Base-by-base conservation (phyloP, 2,113 vertebrate species). In the Psammodynastes pulverulentus region DNA sequence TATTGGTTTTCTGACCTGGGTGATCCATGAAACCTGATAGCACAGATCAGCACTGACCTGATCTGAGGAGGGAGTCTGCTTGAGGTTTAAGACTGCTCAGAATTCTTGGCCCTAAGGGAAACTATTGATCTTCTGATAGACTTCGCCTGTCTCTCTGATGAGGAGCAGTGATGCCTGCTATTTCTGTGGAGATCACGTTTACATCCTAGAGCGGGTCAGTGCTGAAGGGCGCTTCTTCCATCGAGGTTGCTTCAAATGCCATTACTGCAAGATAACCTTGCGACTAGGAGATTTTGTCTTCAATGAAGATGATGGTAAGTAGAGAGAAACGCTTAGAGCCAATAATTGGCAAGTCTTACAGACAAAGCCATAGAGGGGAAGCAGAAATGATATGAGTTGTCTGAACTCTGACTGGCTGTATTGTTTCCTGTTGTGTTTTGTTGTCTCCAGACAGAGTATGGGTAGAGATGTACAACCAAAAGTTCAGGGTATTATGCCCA, bases 221-320 rank as follows among this genome's bases (percentile, higher is more conserved):
- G 98, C 98, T 0, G 97, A 99, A 52, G 98, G 98, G 91, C 98
- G 93, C 93, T 99, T 99, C 97, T 99, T 99, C 97, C 99, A 99
- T 94, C 98, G 98, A 2, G 96, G 98, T 95, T 99, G 99, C 96
- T 99, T 99, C 97, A 96, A 95, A 89, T 99, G 99, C 96, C 91
- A 94, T 34, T 91, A 0, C 52, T 99, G 99, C 51, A 93, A 97
- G 92, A 96, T 98, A 96, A 99, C 98, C 0, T 95, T 99, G 93
- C 96, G 98, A 93, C 97, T 98, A 86, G 98, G 98, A 0, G 98
- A 97, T 92, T 99, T 98, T 43, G 85, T 96, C 94, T 99, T 98
- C 46, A 39, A 98, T 67, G 95, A 96, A 89, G 94, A 92, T 39
- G 98, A 97, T 56, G 98, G 99, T 99, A 94, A 98, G 98, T 51